Base-by-base conservation (phyloP, 1,140 invertebrate species). In the Drosophila pseudoananassae region DNA sequence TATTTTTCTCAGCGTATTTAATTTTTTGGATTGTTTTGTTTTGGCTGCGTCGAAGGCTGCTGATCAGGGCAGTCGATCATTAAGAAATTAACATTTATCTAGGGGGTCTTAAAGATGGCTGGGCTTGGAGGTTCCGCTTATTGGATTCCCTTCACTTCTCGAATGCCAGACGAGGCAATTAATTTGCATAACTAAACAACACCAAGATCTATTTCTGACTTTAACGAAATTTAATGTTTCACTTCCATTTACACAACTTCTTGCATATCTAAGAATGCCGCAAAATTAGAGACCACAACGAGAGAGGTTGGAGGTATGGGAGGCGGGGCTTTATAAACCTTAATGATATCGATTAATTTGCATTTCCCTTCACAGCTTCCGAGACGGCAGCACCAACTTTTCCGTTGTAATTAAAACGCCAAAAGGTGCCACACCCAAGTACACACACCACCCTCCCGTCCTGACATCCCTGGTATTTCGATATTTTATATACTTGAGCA, bases 301-400 rank as follows among this genome's bases (percentile, higher is more conserved):
- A 8, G 29, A 9, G 10, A 45, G 27, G 31, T 17, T 15, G 14
- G 14, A 5, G 2, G 40, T 15, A n/a, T 9, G 25, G 47, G 80
- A 65, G 71, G 60, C 43, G 52, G 50, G 46, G 50, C 46, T 53
- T 59, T 47, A 78, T 78, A 88, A 78, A 87, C 74, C 61, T 70
- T 78, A 87, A 87, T 80, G 78, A 88, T 88, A 87, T 87, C 82
- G 83, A 87, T 87, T 87, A 82, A 87, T 87, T 87, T 87, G 83
- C 83, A 87, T 87, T 78, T 69, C 63, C 73, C 51, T 60, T 52
- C 69, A 23, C 51, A 52, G 45, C 51, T 65, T 73, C 52, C 52
- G 49, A 17, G 55, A 53, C 56, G 49, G 56, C 20, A 56, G 33
- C 40, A 38, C 47, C 55, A 87, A 82, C 65, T 88, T 85, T 85